Conservation (phyloP, 1,140 invertebrate genomes). For the Tenebrio molitor region DNA sequence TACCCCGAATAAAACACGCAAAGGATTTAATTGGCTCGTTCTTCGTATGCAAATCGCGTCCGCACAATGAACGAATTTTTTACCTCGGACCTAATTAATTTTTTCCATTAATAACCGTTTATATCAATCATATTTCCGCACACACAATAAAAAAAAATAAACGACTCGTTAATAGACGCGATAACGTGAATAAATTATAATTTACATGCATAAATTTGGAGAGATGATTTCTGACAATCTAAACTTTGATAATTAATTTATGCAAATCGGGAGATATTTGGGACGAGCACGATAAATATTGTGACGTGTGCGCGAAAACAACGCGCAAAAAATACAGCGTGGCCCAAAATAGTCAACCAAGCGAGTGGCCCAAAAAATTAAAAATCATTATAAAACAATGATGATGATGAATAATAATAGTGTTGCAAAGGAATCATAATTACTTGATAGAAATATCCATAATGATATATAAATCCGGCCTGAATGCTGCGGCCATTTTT, state of each 20-base stretch:
- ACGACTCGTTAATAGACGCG: neutral
- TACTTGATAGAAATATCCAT: too few relatives aligned
- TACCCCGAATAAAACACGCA: neutral
- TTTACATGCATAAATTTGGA: neutral
- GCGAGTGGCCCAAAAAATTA: too few relatives aligned
- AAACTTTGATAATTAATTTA: neutral
- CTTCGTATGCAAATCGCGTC: neutral
- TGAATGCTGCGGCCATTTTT: too few relatives aligned
- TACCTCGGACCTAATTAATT: neutral
- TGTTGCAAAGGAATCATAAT: too few relatives aligned
- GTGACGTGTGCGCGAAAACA: neutral
- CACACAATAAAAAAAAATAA: neutral
- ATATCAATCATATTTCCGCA: neutral
- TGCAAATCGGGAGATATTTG: neutral
- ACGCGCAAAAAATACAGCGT: neutral
- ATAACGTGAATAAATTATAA: neutral
- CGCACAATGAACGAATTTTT: neutral
- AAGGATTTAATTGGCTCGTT: constrained; percentile 1
- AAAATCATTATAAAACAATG: too few relatives aligned
- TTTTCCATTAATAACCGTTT: neutral
- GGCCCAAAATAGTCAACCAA: neutral
- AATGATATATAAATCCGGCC: too few relatives aligned
- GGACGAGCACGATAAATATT: neutral
- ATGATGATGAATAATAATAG: too few relatives aligned
- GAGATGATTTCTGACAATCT: neutral